Conservation (phyloP, 2,888 invertebrate genomes). For the Lysandra coridon region DNA sequence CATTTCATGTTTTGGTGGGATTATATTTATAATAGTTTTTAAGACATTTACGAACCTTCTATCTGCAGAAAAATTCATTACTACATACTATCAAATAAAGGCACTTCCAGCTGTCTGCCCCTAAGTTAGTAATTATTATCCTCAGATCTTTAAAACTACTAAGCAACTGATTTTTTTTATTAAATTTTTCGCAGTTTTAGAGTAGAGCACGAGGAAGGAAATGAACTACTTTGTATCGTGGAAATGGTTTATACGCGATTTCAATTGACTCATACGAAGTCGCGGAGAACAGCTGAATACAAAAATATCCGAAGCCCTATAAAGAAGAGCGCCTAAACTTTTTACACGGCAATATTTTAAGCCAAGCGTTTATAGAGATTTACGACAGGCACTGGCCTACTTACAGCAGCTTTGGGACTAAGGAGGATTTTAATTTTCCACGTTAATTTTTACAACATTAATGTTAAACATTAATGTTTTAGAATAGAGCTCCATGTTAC, state of each 20-base stretch:
- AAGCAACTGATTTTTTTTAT: no score
- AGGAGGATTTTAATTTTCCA: background rate
- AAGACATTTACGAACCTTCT: background rate
- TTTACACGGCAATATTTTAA: conserved; percentile 8
- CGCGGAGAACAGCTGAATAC: background rate
- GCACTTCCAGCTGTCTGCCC: no score
- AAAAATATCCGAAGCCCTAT: background rate
- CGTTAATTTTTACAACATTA: background rate
- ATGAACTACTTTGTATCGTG: no score
- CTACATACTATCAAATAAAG: no score
- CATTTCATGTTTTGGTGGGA: no score
- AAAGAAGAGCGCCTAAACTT: background rate
- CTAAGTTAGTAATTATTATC: no score
- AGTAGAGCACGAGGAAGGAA: no score
- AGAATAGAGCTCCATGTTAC: background rate
- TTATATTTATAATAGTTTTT: background rate
- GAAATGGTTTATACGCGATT: no score
- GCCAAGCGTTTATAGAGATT: conserved; percentile 8
- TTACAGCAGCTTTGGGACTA: background rate
- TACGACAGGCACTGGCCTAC: conserved; percentile 12
- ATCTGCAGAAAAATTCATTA: no score
- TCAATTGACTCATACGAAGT: background rate
- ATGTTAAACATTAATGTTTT: background rate
- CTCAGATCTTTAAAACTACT: no score
- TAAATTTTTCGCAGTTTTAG: no score